Evolutionary conservation across 2,797 vertebrate genomes (phyloP).

Genomic region (Hoplostethus atlanticus): DNA sequence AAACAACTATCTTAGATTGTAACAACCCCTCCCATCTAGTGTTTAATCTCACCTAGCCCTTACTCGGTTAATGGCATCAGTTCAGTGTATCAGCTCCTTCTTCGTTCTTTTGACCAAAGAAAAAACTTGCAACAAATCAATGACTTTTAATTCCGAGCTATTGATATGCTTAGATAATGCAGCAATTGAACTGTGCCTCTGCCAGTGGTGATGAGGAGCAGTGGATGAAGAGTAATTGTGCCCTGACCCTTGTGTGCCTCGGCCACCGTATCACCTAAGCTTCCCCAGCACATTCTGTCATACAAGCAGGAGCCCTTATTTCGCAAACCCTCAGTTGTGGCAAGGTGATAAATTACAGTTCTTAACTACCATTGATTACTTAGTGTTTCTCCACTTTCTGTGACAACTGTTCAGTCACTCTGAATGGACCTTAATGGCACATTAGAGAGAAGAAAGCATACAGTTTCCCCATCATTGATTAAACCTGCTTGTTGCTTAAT

Average conservation of each 20-base stretch:
- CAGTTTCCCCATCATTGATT: slow-evolving; percentile 85
- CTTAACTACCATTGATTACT: slow-evolving; percentile 99
- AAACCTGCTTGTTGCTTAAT: slow-evolving; percentile 88
- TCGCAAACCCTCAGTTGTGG: slow-evolving; percentile 90
- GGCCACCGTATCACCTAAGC: slow-evolving; percentile 71
- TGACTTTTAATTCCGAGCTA: slow-evolving; percentile 85
- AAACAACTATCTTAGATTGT: not conserved
- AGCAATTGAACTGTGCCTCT: slow-evolving; percentile 83
- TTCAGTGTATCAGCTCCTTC: slow-evolving; percentile 44
- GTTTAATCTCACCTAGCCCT: slow-evolving; percentile 20
- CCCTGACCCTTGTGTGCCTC: slow-evolving; percentile 79
- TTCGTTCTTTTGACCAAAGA: slow-evolving; percentile 60
- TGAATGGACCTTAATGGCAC: slow-evolving; percentile 93
- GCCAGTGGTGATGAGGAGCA: slow-evolving; percentile 82
- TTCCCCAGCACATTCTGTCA: slow-evolving; percentile 67
- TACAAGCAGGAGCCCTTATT: slow-evolving; percentile 70
- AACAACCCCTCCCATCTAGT: slow-evolving; percentile 3
- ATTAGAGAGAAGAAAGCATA: slow-evolving; percentile 88
- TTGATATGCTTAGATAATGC: slow-evolving; percentile 87
- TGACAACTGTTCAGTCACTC: slow-evolving; percentile 95
- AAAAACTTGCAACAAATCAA: slow-evolving; percentile 79
- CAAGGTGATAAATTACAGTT: slow-evolving; percentile 99
- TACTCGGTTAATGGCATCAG: slow-evolving; percentile 50
- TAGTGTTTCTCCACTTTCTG: slow-evolving; percentile 92
- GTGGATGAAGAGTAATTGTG: slow-evolving; percentile 88